Evolutionary conservation across 2,888 invertebrate species (phyloP).

Genomic region (Zaprionus obscuricornis): DNA sequence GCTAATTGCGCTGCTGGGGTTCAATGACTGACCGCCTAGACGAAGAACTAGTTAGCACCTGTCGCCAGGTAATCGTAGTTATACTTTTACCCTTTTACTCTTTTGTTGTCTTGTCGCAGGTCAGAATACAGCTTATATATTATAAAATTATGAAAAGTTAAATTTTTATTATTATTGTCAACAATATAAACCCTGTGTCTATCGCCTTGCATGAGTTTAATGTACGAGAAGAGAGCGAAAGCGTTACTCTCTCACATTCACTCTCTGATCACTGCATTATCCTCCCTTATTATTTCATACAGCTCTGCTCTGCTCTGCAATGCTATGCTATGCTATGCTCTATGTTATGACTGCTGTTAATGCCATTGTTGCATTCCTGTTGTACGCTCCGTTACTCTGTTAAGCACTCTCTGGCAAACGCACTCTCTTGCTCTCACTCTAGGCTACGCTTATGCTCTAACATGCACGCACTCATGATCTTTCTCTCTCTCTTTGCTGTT

Average conservation of each 20-base stretch:
- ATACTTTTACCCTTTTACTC: not conserved
- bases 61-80: slow-evolving; percentile 27
- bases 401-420: slow-evolving; percentile 13
- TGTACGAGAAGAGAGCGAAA: no score
- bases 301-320: slow-evolving; percentile 6
- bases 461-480: slow-evolving; percentile 8
- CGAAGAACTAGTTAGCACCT: slow-evolving; percentile 66
- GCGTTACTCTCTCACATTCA: no score
- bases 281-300: slow-evolving; percentile 42
- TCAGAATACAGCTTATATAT: slow-evolving; percentile 6
- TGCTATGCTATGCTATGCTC: no score
- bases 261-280: no score
- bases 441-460: slow-evolving; percentile 6
- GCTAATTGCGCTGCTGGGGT: slow-evolving; percentile 49
- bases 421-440: slow-evolving; percentile 3
- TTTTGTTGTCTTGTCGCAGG: not conserved
- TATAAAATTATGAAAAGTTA: no score
- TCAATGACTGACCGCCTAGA: slow-evolving; percentile 61
- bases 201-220: no score
- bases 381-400: slow-evolving; percentile 51
- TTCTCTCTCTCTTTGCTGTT: slow-evolving; percentile 14
- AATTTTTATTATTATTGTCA: no score
- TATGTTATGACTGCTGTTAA: no score
- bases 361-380: slow-evolving; percentile 44
- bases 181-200: no score